phyloP scores from a whole-genome alignment of 2,113 vertebrate genomes.

The Eudyptes chrysolophus region DNA sequence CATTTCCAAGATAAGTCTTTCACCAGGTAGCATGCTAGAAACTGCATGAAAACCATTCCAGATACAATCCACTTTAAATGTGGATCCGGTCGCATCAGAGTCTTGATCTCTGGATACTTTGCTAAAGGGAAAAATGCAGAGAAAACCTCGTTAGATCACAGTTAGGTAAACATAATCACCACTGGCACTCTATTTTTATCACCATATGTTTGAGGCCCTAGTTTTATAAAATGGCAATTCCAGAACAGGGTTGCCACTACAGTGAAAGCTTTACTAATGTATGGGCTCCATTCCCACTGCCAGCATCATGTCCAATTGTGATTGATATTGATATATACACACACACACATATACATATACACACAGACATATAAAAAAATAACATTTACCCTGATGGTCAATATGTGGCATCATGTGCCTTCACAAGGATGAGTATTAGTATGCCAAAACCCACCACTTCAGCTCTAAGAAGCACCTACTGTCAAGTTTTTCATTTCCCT shows the following conservation, averaged over 20 bases:
- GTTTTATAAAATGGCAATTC: background rate
- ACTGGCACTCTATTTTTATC: background rate
- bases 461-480: background rate
- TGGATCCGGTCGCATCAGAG: constrained; percentile 91
- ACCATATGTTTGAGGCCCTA: background rate
- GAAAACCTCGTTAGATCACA: background rate
- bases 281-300: background rate
- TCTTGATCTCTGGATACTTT: constrained; percentile 95
- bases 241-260: background rate
- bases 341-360: background rate
- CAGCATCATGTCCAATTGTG: background rate
- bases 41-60: constrained; percentile 87
- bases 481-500: background rate
- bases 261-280: background rate
- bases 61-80: constrained; percentile 92
- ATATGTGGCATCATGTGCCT: background rate
- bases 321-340: background rate
- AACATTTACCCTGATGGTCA: background rate
- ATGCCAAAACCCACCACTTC: background rate
- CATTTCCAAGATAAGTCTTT: constrained; percentile 90
- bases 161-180: background rate
- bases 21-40: constrained; percentile 88
- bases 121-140: constrained; percentile 72
- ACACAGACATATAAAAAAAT: background rate
- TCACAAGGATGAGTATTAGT: background rate